Evolutionary conservation across 2,888 invertebrate genomes (phyloP).

Genomic region (Hermaeophaga mercurialis): DNA sequence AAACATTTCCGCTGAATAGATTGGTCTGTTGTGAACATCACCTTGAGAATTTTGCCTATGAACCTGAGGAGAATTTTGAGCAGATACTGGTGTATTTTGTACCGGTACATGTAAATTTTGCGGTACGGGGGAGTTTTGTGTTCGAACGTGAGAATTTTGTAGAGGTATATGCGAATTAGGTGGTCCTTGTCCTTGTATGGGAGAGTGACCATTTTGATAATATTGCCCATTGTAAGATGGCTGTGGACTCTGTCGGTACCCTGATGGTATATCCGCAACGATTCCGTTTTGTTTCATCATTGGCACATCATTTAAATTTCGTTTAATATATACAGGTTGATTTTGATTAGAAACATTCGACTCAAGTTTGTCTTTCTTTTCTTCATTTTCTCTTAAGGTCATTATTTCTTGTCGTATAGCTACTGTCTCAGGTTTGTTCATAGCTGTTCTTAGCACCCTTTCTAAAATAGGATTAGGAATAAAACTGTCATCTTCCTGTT

Average conservation of each 20-base stretch:
- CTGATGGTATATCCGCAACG: conserved; percentile 18
- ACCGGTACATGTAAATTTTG: conserved; percentile 48
- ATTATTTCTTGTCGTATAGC: conserved; percentile 62
- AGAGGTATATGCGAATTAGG: conserved; percentile 47
- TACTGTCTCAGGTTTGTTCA: conserved; percentile 71
- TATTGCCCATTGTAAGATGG: conserved; percentile 49
- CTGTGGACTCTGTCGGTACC: conserved; percentile 41
- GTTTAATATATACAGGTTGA: conserved; percentile 44
- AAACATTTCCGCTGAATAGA: conserved; percentile 23
- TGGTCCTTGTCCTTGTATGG: too few species aligned
- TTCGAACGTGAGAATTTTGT: conserved; percentile 37
- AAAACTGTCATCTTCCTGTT: conserved; percentile 87
- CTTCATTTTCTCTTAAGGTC: conserved; percentile 57
- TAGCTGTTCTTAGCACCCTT: conserved; percentile 80
- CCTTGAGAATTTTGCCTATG: conserved; percentile 23
- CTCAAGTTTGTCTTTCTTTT: conserved; percentile 30
- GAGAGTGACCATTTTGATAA: conserved; percentile 2
- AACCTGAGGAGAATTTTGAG: conserved; percentile 29
- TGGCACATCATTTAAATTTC: conserved; percentile 49
- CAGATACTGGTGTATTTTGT: conserved; percentile 27
- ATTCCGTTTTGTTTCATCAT: conserved; percentile 28
- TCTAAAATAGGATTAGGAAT: conserved; percentile 91
- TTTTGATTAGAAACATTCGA: conserved; percentile 10
- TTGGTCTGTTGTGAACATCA: conserved; percentile 18
- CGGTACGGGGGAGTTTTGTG: conserved; percentile 10